These are phyloP conservation scores for Caerostris darwini DNA, from an alignment of 1,140 invertebrate species.

Conservation along the genomic window DNA sequence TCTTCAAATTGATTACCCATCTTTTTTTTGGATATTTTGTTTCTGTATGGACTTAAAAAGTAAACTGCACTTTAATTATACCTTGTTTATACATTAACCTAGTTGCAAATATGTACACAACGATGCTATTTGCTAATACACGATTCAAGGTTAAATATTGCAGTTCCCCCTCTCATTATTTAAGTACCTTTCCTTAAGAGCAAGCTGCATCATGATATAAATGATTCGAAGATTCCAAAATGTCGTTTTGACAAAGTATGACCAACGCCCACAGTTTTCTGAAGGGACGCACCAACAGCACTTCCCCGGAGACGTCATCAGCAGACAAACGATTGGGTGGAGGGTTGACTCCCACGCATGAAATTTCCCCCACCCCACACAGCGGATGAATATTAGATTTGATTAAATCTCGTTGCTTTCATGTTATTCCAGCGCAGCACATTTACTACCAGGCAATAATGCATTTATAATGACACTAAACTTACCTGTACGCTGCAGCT, in stretches of 20 bases:
- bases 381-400: conserved; percentile 40
- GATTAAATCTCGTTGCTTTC: conserved; percentile 31
- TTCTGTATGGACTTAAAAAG: too few species aligned
- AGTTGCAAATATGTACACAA: not conserved
- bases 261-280: conserved; percentile 52
- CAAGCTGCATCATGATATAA: not conserved
- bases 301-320: conserved; percentile 27
- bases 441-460: not conserved
- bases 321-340: conserved; percentile 34
- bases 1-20: too few species aligned
- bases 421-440: not conserved
- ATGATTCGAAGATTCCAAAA: conserved; percentile 19
- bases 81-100: not conserved
- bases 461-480: conserved; percentile 37
- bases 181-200: not conserved
- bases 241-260: conserved; percentile 17
- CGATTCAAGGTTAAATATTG: not conserved
- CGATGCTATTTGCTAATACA: not conserved
- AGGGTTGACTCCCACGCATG: not conserved
- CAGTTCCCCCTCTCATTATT: not conserved
- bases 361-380: not conserved
- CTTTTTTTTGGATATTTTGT: too few species aligned
- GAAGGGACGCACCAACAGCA: not conserved
- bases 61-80: too few species aligned
- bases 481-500: not conserved